Conservation (phyloP, 1,140 invertebrate species). For the Bilobella aurantiaca region DNA sequence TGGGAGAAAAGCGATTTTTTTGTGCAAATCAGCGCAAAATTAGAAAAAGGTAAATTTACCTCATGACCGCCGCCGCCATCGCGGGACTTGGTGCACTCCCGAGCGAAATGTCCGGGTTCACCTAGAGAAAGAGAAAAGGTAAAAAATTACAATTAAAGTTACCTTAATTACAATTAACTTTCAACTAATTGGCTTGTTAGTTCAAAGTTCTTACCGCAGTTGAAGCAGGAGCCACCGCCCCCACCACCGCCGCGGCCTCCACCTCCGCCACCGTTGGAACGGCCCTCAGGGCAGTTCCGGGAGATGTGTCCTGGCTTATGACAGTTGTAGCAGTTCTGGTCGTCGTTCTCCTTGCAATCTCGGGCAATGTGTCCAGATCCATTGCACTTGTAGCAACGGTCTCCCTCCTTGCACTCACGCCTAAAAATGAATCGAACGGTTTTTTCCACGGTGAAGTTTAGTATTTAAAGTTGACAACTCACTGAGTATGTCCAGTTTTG, state of each 20-base stretch:
- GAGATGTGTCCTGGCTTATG: conserved; percentile 79
- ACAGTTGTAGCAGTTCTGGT: conserved; percentile 66
- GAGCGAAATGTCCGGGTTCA: conserved; percentile 66
- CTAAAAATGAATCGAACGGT: conserved; percentile 37
- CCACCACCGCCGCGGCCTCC: conserved; percentile 19
- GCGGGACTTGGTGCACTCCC: conserved; percentile 51
- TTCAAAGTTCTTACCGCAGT: conserved; percentile 27
- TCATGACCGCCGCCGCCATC: conserved; percentile 32
- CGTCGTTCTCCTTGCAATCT: conserved; percentile 60
- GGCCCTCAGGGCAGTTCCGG: conserved; percentile 67
- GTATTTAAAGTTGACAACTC: too few species aligned
- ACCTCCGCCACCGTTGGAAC: conserved; percentile 14
- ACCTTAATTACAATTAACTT: conserved; percentile 43
- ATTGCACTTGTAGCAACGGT: conserved; percentile 84
- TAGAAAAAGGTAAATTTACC: conserved; percentile 13
- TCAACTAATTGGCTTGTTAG: conserved; percentile 10
- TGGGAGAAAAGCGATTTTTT: neutral
- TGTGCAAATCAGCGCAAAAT: neutral
- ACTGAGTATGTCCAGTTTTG: conserved; percentile 41
- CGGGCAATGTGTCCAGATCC: conserved; percentile 80
- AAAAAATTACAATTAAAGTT: neutral
- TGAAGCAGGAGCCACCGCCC: conserved; percentile 22
- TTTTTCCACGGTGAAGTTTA: too few species aligned
- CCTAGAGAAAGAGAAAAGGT: neutral
- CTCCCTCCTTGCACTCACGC: conserved; percentile 44